phyloP scores from a whole-genome alignment of 2,888 invertebrate genomes.

The Gerosis bhagava region DNA sequence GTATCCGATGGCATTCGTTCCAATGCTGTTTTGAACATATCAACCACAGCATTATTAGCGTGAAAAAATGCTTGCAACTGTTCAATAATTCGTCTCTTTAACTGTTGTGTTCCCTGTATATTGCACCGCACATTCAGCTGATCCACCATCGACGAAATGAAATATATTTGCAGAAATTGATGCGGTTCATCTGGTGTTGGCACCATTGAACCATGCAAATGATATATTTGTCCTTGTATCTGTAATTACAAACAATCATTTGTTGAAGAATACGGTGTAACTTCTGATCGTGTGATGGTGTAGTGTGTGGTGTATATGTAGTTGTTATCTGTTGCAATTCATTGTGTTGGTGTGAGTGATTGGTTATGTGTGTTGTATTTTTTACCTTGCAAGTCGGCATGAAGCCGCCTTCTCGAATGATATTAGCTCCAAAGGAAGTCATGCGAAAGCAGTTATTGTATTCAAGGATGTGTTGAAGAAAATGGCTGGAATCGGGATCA shows the following conservation, averaged over 20 bases:
- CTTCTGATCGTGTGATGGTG: too few species aligned
- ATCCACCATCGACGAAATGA: constrained; percentile 16
- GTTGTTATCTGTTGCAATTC: too few species aligned
- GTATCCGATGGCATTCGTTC: too few species aligned
- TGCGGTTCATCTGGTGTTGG: constrained; percentile 37
- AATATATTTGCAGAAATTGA: constrained; percentile 40
- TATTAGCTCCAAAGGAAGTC: constrained; percentile 6
- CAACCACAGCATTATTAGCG: constrained; percentile 38
- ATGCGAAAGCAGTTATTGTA: constrained; percentile 5
- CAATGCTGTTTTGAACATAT: constrained; percentile 33
- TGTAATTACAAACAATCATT: constrained; percentile 7
- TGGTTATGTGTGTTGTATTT: too few species aligned
- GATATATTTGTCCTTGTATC: constrained; percentile 30
- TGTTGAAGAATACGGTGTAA: too few species aligned
- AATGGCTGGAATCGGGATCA: too few species aligned
- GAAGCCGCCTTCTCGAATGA: neutral
- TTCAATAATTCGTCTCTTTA: constrained; percentile 40
- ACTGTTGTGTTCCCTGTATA: constrained; percentile 31
- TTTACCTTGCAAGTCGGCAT: neutral
- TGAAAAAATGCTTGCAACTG: constrained; percentile 35
- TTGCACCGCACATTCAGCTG: neutral
- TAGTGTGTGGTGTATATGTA: too few species aligned
- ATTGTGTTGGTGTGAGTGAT: too few species aligned
- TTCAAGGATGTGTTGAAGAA: neutral
- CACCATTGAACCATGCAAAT: constrained; percentile 38